Percentiles rank a stretch among this genome's conserved stretches.
phyloP scores from a whole-genome alignment of 2,888 invertebrate genomes.

The Eupsilia transversa region DNA sequence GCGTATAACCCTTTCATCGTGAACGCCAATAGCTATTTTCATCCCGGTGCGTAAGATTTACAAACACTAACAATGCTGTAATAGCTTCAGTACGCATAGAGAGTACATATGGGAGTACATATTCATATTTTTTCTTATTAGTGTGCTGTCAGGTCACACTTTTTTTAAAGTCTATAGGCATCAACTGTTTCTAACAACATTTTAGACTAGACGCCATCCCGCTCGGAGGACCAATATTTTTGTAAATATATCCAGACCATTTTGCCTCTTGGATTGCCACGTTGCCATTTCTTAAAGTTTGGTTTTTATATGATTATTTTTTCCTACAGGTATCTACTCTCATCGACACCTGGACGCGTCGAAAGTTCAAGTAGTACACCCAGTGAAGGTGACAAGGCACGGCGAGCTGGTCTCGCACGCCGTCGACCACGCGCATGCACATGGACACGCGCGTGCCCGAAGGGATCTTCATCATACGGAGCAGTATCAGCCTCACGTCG shows the following conservation, averaged over 20 bases:
- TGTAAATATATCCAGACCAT: not conserved
- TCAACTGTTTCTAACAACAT: not conserved
- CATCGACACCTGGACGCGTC: slow-evolving; percentile 87
- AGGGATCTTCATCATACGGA: slow-evolving; percentile 81
- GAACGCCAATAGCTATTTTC: slow-evolving; percentile 58
- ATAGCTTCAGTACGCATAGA: slow-evolving; percentile 12
- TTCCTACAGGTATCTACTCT: slow-evolving; percentile 86
- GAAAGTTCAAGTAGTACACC: slow-evolving; percentile 91
- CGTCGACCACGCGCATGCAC: slow-evolving; percentile 89
- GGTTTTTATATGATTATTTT: not conserved
- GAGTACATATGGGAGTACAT: slow-evolving; percentile 2
- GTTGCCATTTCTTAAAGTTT: not conserved
- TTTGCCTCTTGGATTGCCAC: not conserved
- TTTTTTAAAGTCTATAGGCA: not conserved
- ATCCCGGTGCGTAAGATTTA: slow-evolving; percentile 47
- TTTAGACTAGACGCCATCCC: not conserved
- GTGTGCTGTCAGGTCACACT: not conserved
- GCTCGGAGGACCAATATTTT: slow-evolving; percentile 13
- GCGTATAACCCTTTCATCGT: slow-evolving; percentile 56
- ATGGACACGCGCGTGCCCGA: slow-evolving; percentile 89
- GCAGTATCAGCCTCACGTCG: slow-evolving; percentile 78
- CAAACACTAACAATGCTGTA: slow-evolving; percentile 48
- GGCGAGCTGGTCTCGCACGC: slow-evolving; percentile 90
- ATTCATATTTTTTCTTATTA: slow-evolving; percentile 14
- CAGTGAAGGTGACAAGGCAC: slow-evolving; percentile 90